phyloP scores from a whole-genome alignment of 2,888 invertebrate genomes.

The Sisyra terminalis region DNA sequence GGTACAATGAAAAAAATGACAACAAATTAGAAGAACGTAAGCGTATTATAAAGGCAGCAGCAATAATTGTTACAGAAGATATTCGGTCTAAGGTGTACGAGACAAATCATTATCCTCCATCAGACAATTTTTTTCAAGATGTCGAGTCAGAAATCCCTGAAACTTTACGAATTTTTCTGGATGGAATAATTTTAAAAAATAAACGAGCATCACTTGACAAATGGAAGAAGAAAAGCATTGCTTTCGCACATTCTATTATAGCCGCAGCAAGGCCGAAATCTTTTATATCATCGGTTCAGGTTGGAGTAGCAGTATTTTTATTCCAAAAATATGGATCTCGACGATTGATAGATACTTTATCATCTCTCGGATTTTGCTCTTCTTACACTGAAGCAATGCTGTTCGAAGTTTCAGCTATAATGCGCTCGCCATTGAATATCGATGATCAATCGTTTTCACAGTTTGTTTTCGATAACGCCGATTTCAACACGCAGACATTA shows the following conservation, averaged over 20 bases:
- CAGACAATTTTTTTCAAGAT: constrained; percentile 12
- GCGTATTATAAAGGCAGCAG: constrained; percentile 13
- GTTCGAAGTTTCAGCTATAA: constrained; percentile 14
- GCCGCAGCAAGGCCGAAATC: constrained; percentile 12
- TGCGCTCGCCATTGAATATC: constrained; percentile 9
- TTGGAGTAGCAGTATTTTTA: constrained; percentile 12
- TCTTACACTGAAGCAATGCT: constrained; percentile 14
- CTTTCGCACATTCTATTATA: constrained; percentile 14
- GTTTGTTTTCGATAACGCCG: constrained; percentile 13
- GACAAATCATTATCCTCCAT: constrained; percentile 11
- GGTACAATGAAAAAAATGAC: constrained; percentile 11
- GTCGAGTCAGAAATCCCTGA: constrained; percentile 11
- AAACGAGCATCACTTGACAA: constrained; percentile 10
- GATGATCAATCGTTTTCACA: constrained; percentile 10
- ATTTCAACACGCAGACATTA: constrained; percentile 12
- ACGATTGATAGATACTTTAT: constrained; percentile 12
- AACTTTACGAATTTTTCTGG: constrained; percentile 10
- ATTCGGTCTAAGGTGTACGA: constrained; percentile 12
- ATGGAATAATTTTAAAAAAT: constrained; percentile 8
- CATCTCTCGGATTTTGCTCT: constrained; percentile 14
- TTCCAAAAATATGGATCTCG: constrained; percentile 15
- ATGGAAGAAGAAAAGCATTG: constrained; percentile 11
- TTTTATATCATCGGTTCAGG: constrained; percentile 12
- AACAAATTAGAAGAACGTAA: constrained; percentile 12
- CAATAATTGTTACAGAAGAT: constrained; percentile 13